phyloP scores from a whole-genome alignment of 2,113 vertebrate species.

The Micronycteris hirsuta region DNA sequence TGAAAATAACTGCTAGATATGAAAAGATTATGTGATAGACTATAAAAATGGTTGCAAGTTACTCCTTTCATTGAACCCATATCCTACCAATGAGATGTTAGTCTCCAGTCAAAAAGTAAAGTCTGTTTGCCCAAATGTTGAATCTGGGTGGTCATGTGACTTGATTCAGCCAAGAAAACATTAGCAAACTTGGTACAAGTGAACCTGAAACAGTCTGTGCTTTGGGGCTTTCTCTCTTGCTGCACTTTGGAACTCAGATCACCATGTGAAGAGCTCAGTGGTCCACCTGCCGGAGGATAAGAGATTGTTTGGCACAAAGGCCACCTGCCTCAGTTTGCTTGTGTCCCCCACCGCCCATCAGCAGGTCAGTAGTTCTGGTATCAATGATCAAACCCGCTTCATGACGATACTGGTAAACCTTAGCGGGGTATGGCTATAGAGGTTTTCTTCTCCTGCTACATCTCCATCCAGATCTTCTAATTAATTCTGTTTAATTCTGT shows the following conservation, averaged over 20 bases:
- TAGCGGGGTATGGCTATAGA: background rate
- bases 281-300: rapidly evolving
- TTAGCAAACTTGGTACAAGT: background rate
- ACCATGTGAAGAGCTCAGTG: background rate
- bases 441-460: background rate
- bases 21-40: background rate
- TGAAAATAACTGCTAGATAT: background rate
- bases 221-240: background rate
- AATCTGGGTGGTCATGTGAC: background rate
- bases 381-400: background rate
- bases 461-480: background rate
- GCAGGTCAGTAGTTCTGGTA: background rate
- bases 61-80: background rate
- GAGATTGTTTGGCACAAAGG: background rate
- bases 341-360: background rate
- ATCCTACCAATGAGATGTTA: background rate
- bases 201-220: background rate
- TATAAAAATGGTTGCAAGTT: background rate
- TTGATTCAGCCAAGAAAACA: background rate
- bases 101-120: background rate
- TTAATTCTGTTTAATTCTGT: background rate
- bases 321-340: background rate
- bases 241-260: background rate
- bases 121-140: background rate
- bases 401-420: background rate